Conservation (phyloP, 2,888 invertebrate species). For the Leptothorax acervorum region DNA sequence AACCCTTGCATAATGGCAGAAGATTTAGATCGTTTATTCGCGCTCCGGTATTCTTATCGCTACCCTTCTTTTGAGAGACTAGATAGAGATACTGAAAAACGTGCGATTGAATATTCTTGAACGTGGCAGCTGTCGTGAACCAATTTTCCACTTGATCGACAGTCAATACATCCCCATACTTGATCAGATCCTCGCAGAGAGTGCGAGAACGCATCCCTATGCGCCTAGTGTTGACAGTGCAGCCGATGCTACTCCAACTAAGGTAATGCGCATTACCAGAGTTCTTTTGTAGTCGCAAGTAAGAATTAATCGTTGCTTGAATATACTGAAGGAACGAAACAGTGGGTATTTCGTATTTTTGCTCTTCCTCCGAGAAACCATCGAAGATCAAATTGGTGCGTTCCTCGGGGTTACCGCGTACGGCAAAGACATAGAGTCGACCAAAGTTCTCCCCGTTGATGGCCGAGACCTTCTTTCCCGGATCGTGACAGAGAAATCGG, state of each 20-base stretch:
- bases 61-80: conserved; percentile 86
- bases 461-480: conserved; percentile 81
- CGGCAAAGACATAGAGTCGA: conserved; percentile 82
- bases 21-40: conserved; percentile 86
- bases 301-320: conserved; percentile 92
- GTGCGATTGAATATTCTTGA: conserved; percentile 86
- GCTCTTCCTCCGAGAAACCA: conserved; percentile 82
- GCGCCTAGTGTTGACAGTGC: conserved; percentile 87
- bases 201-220: conserved; percentile 88
- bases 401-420: conserved; percentile 82
- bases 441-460: conserved; percentile 84
- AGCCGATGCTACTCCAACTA: conserved; percentile 89
- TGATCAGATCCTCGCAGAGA: conserved; percentile 86
- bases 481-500: conserved; percentile 83
- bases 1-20: conserved; percentile 87
- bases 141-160: conserved; percentile 85
- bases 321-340: conserved; percentile 88
- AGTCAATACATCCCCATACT: conserved; percentile 84
- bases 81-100: conserved; percentile 87
- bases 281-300: conserved; percentile 89
- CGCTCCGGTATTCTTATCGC: conserved; percentile 82
- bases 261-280: conserved; percentile 87
- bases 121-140: conserved; percentile 86
- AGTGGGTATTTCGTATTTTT: conserved; percentile 80
- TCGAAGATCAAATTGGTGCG: conserved; percentile 81